Evolutionary conservation across 2,888 invertebrate genomes (phyloP), one percentile per base, ranked within the genome.

Genomic region (Endomychus coccineus): DNA sequence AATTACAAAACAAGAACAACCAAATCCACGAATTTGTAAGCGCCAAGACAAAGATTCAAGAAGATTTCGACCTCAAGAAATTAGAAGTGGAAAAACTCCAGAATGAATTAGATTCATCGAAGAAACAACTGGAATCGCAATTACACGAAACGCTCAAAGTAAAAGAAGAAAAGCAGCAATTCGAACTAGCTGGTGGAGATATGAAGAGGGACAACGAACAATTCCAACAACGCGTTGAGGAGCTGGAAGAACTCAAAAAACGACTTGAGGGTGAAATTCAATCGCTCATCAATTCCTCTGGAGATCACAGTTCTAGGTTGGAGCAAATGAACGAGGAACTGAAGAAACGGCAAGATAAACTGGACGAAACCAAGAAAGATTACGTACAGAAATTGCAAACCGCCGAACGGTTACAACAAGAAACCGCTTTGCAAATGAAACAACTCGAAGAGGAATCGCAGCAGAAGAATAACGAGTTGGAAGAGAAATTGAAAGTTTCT

Each of bases 401-500:
- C 7, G 15, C 35, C 6, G 34, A 45, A 27, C 34, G 23, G 5
- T 25, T 25, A 11, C 27, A 12, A 7, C 27, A 25, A 12, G 21
- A 19, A 19, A 19, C 21, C 21, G 21, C 21, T n/a, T n/a, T 19
- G 21, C 6, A 19, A 19, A 19, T n/a, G 6, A 19, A n/a, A n/a
- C n/a, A n/a, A n/a, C n/a, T n/a, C n/a, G n/a, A n/a, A n/a, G n/a
- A n/a, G n/a, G n/a, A n/a, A n/a, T n/a, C n/a, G n/a, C n/a, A n/a
- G n/a, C n/a, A n/a, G n/a, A n/a, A 6, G 6, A 19, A 19, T 6
- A 19, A 19, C 6, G 21, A 6, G 21, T 19, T 19, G 21, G 21
- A n/a, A n/a, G 21, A 19, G n/a, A 71, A 49, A 69, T 70, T 39
- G 70, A 71, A 53, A 70, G n/a, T n/a, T n/a, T 69, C 46, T 58